These are phyloP conservation scores for Penelope pileata DNA, from an alignment of 2,113 vertebrate genomes.

Conservation along the genomic window DNA sequence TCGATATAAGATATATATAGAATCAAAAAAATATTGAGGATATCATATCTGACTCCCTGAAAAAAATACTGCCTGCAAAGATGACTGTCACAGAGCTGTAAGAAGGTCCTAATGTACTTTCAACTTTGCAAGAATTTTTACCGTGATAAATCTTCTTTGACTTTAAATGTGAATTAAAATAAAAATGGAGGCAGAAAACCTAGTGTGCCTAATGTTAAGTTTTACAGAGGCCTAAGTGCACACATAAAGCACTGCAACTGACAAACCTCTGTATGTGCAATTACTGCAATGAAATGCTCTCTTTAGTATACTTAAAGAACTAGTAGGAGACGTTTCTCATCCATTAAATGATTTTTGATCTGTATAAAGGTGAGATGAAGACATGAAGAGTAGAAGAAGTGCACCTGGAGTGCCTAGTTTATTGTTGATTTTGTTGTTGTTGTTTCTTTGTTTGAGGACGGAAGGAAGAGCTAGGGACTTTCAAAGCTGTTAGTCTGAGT, in stretches of 20 bases:
- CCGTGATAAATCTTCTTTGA: not conserved
- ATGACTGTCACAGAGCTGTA: not conserved
- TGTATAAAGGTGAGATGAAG: not conserved
- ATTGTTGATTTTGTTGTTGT: not conserved
- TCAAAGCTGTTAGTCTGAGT: not conserved
- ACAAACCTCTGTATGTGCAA: not conserved
- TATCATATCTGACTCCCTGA: not conserved
- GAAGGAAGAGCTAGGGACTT: not conserved
- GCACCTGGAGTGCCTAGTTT: not conserved
- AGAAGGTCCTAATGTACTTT: not conserved
- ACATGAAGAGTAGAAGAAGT: not conserved
- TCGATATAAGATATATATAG: not conserved
- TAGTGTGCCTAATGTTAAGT: not conserved
- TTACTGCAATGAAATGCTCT: not conserved
- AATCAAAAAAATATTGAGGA: not conserved
- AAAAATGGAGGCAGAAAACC: not conserved
- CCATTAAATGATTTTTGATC: not conserved
- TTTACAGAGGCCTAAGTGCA: not conserved
- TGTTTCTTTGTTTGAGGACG: not conserved
- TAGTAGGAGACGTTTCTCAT: not conserved
- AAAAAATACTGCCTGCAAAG: not conserved
- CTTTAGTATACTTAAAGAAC: not conserved
- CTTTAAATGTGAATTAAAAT: not conserved
- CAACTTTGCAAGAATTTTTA: not conserved
- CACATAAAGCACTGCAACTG: not conserved